Evolutionary conservation across 2,888 invertebrate species (phyloP).

Genomic region (Cheilosia scutellata): DNA sequence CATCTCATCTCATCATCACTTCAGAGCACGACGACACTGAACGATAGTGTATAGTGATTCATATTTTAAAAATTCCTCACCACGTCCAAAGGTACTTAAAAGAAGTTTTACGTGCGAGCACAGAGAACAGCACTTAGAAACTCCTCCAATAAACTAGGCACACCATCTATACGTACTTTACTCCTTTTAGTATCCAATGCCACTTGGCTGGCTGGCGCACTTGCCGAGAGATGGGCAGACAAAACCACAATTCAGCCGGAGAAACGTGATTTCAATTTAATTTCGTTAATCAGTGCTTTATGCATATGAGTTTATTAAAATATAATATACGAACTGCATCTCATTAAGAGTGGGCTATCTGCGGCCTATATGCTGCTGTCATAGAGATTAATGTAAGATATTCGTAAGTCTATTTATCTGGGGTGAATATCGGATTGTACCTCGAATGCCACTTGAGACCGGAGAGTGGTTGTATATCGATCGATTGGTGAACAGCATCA

Average conservation of each 20-base stretch:
- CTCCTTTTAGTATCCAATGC: slow-evolving; percentile 11
- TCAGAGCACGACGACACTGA: slow-evolving; percentile 34
- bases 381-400: neutral
- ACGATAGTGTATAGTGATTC: slow-evolving; percentile 49
- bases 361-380: neutral
- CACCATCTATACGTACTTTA: neutral
- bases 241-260: slow-evolving; percentile 56
- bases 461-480: neutral
- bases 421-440: slow-evolving; percentile 5
- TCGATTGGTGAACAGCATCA: slow-evolving; percentile 23
- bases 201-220: slow-evolving; percentile 34
- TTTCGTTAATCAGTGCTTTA: slow-evolving; percentile 65
- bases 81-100: slow-evolving; percentile 48
- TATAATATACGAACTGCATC: slow-evolving; percentile 26
- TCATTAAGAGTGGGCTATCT: slow-evolving; percentile 32
- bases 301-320: slow-evolving; percentile 58
- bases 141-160: slow-evolving; percentile 68
- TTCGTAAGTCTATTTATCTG: slow-evolving; percentile 15
- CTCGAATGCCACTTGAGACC: slow-evolving; percentile 45
- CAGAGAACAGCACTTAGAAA: slow-evolving; percentile 49
- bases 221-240: slow-evolving; percentile 49
- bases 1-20: slow-evolving; percentile 63
- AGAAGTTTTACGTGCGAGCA: slow-evolving; percentile 53
- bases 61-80: slow-evolving; percentile 32
- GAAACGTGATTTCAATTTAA: slow-evolving; percentile 68